Base-by-base conservation (phyloP, 37 sponge, comb jelly and placozoan species). In the Sycon ciliatum region DNA sequence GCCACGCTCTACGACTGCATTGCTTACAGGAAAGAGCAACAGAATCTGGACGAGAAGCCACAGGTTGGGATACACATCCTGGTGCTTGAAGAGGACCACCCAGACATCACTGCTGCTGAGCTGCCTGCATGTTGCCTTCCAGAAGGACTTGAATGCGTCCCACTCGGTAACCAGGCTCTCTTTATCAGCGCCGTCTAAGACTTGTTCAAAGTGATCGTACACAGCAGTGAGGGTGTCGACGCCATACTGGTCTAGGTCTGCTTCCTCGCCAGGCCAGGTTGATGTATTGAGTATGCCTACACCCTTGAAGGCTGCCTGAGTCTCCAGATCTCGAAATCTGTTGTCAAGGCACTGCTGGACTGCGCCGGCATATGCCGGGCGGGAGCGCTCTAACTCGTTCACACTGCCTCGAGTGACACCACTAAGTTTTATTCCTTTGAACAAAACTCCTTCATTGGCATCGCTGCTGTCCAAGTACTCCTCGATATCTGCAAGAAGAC, bases 1-100 rank as follows among this genome's bases (percentile, higher is more conserved):
- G 31, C 67, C 67, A 3, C 67, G 2, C 35, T 65, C 67, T 29
- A 65, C 67, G 28, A 32, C 32, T 22, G 67, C 67, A 65, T 65
- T 65, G 67, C 67, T 65, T 23, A 65, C 35, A 22, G 67, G 67
- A 34, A 65, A 65, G 34, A 65, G 22, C 30, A 34, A 34, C 23
- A 65, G 67, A 23, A 65, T 65, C 32, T 65, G 34, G 32, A 65
- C 32, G 32, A 65, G 67, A n/a, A n/a, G n/a, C n/a, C n/a, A n/a
- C n/a, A n/a, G n/a, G n/a, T n/a, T n/a, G n/a, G n/a, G n/a, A n/a
- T n/a, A n/a, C n/a, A n/a, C n/a, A n/a, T n/a, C n/a, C n/a, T n/a
- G n/a, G n/a, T n/a, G n/a, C n/a, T n/a, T n/a, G n/a, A n/a, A n/a
- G n/a, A n/a, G n/a, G n/a, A n/a, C n/a, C n/a, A n/a, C n/a, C n/a